Evolutionary conservation across 2,888 invertebrate genomes (phyloP), one percentile per base, ranked within the genome.

Genomic region (Spatulosminthurus flaviceps): DNA sequence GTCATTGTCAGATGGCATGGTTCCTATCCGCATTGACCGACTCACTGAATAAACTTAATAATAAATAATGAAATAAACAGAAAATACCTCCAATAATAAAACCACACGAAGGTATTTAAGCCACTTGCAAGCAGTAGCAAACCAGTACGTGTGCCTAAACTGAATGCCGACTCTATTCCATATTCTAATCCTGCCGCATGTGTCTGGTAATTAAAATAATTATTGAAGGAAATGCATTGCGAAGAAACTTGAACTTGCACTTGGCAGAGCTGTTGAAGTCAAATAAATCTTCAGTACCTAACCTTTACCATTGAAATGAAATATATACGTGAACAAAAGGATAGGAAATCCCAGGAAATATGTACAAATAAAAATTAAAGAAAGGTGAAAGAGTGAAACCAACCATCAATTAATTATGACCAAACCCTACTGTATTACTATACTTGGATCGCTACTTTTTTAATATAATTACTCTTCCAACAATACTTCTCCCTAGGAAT

Each of bases 281-380:
- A 16, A 51, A 51, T 51, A 51, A 13, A 51, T 51, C 51, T 19
- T n/a, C 2, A 16, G n/a, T 9, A 4, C n/a, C 19, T 51, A 51
- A 13, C 51, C n/a, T 51, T 51, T 9, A 13, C 67, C 67, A 67
- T 24, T 64, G 24, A 26, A 19, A 24, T n/a, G 16, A 1, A 66
- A 22, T 66, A 22, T 16, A 22, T 21, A 67, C 1, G 24, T 28
- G 28, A n/a, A 19, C 19, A 26, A 67, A 67, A 13, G 19, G 21
- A 64, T 11, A 64, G 64, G 64, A 64, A 64, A 67, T 67, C 67
- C 67, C 67, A 67, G 67, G 67, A 67, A 67, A 67, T 67, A 21
- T 11, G n/a, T 26, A 16, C 51, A 51, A 51, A 51, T 51, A 2
- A 51, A 51, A 51, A 51, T 51, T 51, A 51, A 28, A 64, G 67